Evolutionary conservation across 2,113 vertebrate genomes (phyloP).

Genomic region (Heloderma charlesbogerti): DNA sequence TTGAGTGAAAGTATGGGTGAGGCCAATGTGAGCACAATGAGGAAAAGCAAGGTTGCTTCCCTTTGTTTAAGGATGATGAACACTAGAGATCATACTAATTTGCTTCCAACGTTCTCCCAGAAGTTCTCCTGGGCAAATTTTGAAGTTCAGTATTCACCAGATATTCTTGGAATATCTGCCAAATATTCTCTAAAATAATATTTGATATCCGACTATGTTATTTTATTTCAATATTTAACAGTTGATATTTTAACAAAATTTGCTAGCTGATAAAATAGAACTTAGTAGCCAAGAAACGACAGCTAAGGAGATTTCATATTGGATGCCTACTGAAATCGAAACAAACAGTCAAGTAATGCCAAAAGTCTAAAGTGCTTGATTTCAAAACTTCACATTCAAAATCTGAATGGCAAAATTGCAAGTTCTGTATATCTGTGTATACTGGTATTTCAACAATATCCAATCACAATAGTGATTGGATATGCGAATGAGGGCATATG

Average conservation of each 20-base stretch:
- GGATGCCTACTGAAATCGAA: background rate
- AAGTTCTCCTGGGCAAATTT: background rate
- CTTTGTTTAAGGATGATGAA: background rate
- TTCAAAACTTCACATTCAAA: background rate
- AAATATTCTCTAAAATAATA: background rate
- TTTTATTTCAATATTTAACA: constrained; percentile 13
- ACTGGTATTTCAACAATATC: background rate
- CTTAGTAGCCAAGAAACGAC: background rate
- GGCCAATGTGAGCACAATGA: background rate
- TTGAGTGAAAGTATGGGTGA: background rate
- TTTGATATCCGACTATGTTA: background rate
- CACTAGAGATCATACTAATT: background rate
- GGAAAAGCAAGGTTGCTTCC: background rate
- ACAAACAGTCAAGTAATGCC: constrained; percentile 2
- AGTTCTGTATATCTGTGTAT: background rate
- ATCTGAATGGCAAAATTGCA: background rate
- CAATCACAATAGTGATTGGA: background rate
- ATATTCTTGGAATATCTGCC: background rate
- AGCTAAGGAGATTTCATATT: constrained; percentile 13
- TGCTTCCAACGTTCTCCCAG: background rate
- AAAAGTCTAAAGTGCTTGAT: background rate
- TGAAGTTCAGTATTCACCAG: background rate
- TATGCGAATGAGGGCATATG: no score
- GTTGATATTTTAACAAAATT: constrained; percentile 17
- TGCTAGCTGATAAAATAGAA: background rate